Percentiles rank a stretch among this genome's conserved stretches.
These are phyloP conservation scores for Dichetophora obliterata DNA, from an alignment of 2,888 invertebrate species.

Conservation along the genomic window DNA sequence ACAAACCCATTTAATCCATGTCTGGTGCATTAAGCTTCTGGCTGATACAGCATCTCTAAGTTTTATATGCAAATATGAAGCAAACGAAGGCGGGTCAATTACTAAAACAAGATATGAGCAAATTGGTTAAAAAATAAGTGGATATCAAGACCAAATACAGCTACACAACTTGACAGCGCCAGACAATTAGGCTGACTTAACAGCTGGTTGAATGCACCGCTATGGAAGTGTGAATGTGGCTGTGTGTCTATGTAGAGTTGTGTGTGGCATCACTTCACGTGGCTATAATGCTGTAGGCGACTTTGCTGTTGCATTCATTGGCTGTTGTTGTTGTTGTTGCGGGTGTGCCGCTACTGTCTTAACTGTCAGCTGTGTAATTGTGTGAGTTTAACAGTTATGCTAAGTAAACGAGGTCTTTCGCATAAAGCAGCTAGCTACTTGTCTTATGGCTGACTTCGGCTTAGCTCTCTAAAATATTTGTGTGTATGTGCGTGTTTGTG, in stretches of 20 bases:
- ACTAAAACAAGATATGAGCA: background rate
- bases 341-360: background rate
- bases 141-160: background rate
- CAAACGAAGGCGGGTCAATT: background rate
- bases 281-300: background rate
- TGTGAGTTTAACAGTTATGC: background rate
- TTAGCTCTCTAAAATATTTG: background rate
- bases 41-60: background rate
- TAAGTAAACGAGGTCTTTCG: background rate
- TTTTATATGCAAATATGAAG: background rate
- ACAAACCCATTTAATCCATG: too few relatives aligned
- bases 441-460: too few relatives aligned
- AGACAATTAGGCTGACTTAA: background rate
- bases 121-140: conserved; percentile 3
- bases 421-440: background rate
- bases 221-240: too few relatives aligned
- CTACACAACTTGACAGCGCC: background rate
- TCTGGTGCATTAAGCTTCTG: too few relatives aligned
- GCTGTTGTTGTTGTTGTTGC: background rate
- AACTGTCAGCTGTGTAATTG: background rate
- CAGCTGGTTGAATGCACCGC: too few relatives aligned
- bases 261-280: too few relatives aligned
- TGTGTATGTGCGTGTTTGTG: conserved; percentile 9
- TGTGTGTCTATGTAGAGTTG: too few relatives aligned
- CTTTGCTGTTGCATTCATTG: background rate